phyloP scores from a whole-genome alignment of 2,888 invertebrate genomes.

The Plagodis dolabraria region DNA sequence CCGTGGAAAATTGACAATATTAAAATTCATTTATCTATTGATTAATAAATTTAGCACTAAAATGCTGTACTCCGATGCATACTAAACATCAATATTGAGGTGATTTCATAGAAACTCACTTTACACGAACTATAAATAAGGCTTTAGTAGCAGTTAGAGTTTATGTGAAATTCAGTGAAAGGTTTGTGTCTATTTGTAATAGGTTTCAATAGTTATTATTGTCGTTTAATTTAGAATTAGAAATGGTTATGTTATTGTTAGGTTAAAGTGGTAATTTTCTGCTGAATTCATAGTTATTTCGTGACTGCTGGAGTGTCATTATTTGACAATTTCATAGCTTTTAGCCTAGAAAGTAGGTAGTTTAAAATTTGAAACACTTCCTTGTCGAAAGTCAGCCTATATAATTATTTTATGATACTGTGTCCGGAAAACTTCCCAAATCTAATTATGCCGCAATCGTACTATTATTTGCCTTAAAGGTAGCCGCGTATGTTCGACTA shows the following conservation, averaged over 20 bases:
- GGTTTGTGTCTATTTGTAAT: constrained; percentile 15
- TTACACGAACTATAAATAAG: constrained; percentile 8
- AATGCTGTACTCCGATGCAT: no score
- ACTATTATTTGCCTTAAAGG: no score
- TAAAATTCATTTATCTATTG: no score
- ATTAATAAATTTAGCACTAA: no score
- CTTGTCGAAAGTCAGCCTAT: background rate
- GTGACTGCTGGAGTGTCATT: constrained; percentile 12
- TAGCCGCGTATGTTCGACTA: no score
- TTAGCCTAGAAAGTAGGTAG: constrained; percentile 9
- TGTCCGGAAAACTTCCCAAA: no score
- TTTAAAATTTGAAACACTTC: background rate
- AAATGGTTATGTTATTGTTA: constrained; percentile 17
- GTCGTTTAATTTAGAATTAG: constrained; percentile 16
- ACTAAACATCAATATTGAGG: background rate
- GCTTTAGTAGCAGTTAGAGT: constrained; percentile 9
- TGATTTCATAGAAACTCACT: constrained; percentile 4
- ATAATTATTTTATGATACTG: no score
- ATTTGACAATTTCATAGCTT: constrained; percentile 3
- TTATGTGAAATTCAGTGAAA: constrained; percentile 27
- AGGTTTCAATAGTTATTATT: constrained; percentile 14
- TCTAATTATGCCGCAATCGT: no score
- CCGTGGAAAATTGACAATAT: no score
- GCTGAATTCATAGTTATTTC: constrained; percentile 23
- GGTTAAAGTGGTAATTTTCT: constrained; percentile 10